Evolutionary conservation across 2,797 vertebrate species (phyloP), one percentile per base, ranked within the genome.

Genomic region (Sarcoramphus papa): DNA sequence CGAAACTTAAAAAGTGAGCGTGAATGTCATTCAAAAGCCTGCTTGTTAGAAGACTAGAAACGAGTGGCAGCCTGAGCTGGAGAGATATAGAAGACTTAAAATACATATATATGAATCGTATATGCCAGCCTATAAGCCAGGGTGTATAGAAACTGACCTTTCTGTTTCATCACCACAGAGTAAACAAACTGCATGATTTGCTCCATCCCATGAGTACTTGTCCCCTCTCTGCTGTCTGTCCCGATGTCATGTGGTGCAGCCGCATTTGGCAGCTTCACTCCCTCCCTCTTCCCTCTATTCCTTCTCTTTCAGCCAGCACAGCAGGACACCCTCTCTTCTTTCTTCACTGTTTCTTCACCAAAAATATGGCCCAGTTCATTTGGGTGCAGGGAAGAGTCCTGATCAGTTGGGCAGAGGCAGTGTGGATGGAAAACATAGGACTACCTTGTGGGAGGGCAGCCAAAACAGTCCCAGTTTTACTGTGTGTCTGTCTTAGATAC

Each of bases 1-100:
- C 8, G 2, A 85, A 90, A 96, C 94, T 96, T 95, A 69, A 97
- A 96, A 96, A 96, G 89, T 92, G 88, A 91, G 70, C 54, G 9
- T 97, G 91, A 94, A 95, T 13, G 56, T 82, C 88, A 89, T 95
- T 96, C 93, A 97, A 97, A 97, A 92, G 85, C 59, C 88, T 93
- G 87, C 87, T 95, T 95, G 79, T 96, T 96, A 94, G 93, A 95
- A 92, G 93, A 80, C 59, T 81, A 65, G 88, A 93, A 93, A 84
- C 2, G 43, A 95, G 75, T 85, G 85, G 92, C 91, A 94, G 94
- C 82, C 96, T 96, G 93, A 97, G 92, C 94, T 94, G 85, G 70
- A 81, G 93, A 96, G 94, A 97, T 95, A 97, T 7, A 78, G 70
- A 86, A 78, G 79, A 69, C 90, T 90, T 93, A 91, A 96, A 93